Percentiles rank a stretch among this genome's conserved stretches.
Evolutionary conservation across 2,888 invertebrate genomes (phyloP).

Genomic region (Yponomeuta plumbellus): DNA sequence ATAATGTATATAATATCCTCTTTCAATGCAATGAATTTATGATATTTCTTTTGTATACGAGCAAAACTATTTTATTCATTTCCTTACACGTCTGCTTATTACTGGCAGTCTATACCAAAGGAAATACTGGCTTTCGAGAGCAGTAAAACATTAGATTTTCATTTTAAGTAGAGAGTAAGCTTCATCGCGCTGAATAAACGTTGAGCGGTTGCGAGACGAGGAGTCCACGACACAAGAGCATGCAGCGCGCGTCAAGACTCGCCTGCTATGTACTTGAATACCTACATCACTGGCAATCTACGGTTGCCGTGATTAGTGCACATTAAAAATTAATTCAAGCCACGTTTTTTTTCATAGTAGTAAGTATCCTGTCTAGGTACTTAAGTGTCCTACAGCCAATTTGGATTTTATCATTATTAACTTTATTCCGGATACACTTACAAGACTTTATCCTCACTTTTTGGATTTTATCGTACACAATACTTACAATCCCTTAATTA

Average conservation of each 20-base stretch:
- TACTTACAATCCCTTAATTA: background rate
- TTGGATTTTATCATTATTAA: too few relatives aligned
- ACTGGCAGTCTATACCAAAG: background rate
- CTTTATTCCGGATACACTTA: too few relatives aligned
- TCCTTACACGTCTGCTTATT: background rate
- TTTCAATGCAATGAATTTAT: too few relatives aligned
- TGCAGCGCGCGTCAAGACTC: background rate
- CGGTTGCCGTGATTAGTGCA: background rate
- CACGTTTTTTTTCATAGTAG: background rate
- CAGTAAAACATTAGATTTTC: background rate
- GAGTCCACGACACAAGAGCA: background rate
- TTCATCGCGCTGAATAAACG: background rate
- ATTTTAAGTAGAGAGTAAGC: background rate
- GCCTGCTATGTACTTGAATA: background rate
- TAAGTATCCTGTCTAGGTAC: too few relatives aligned
- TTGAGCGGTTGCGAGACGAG: background rate
- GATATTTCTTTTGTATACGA: too few relatives aligned
- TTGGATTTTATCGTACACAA: background rate
- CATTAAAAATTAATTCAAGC: background rate
- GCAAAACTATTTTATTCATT: too few relatives aligned
- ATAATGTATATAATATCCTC: background rate
- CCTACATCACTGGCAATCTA: background rate
- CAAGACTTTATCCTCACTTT: too few relatives aligned
- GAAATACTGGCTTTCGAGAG: background rate
- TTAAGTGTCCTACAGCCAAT: too few relatives aligned